phyloP scores from a whole-genome alignment of 2,113 vertebrate species.

The Apteryx mantelli region DNA sequence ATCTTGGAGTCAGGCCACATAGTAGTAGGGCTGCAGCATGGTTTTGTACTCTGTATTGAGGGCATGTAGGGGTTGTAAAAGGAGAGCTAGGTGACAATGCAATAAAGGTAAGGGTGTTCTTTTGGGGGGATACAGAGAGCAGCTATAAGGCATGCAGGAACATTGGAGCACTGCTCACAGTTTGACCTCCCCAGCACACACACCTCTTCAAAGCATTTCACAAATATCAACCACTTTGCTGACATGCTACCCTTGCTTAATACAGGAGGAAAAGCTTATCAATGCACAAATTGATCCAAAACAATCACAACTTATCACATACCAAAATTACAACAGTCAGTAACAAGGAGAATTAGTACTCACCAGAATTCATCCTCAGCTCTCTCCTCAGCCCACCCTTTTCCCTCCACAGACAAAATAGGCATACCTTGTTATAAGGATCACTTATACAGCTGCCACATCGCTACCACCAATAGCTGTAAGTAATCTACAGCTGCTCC shows the following conservation, averaged over 20 bases:
- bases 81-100: not conserved
- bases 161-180: not conserved
- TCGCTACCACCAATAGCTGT: not conserved
- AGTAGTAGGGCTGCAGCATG: not conserved
- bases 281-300: not conserved
- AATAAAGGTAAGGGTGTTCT: no score
- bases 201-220: not conserved
- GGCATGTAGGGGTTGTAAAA: accelerated
- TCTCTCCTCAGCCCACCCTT: accelerated
- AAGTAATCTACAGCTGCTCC: not conserved
- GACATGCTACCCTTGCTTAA: not conserved
- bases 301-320: not conserved
- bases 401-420: accelerated
- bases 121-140: not conserved
- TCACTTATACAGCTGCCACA: not conserved
- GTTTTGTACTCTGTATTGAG: not conserved
- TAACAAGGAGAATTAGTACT: not conserved
- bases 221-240: not conserved
- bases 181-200: not conserved
- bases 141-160: not conserved
- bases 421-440: accelerated
- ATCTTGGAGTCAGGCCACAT: not conserved
- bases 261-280: not conserved
- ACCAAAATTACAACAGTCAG: not conserved
- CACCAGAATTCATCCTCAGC: not conserved